A percentile compares a stretch with the other conserved stretches of the same genome.
Conservation (phyloP, 64 coral and sea anemone species). For the Montipora foliosa region DNA sequence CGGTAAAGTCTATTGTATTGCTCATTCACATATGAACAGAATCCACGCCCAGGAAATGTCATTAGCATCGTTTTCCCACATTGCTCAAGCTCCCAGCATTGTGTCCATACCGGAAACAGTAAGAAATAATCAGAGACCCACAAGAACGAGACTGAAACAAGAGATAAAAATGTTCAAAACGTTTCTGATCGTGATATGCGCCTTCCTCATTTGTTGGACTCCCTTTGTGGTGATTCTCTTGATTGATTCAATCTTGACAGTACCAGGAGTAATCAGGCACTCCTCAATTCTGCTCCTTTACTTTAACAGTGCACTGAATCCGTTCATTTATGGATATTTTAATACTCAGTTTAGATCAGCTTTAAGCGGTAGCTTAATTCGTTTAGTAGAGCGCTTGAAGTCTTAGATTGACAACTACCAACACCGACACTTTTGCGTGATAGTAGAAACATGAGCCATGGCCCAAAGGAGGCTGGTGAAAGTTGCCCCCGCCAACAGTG, state of each 20-base stretch:
- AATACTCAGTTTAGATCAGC: slow-evolving; percentile 64
- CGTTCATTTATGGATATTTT: slow-evolving; percentile 72
- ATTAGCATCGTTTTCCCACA: background rate
- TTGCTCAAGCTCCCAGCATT: background rate
- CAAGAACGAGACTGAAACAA: slow-evolving; percentile 40
- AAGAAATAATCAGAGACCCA: background rate
- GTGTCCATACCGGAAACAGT: background rate
- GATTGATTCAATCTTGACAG: background rate
- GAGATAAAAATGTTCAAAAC: slow-evolving; percentile 84
- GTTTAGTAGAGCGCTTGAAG: background rate
- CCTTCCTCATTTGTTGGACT: slow-evolving; percentile 67
- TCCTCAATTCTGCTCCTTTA: slow-evolving; percentile 66
- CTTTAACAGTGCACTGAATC: slow-evolving; percentile 77
- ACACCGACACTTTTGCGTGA: background rate
- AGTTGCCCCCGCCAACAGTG: too few species aligned
- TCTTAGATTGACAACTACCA: background rate
- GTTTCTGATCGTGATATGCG: slow-evolving; percentile 68
- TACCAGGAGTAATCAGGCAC: slow-evolving; percentile 13
- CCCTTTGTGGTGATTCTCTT: slow-evolving; percentile 56
- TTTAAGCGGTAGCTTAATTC: background rate
- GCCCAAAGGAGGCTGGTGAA: too few species aligned
- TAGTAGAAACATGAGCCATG: too few species aligned
- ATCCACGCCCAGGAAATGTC: slow-evolving; percentile 39
- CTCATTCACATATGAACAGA: slow-evolving; percentile 38
- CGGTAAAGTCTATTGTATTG: slow-evolving; percentile 30